Evolutionary conservation across 1,140 invertebrate species (phyloP).

Genomic region (Sweltsa coloradensis): DNA sequence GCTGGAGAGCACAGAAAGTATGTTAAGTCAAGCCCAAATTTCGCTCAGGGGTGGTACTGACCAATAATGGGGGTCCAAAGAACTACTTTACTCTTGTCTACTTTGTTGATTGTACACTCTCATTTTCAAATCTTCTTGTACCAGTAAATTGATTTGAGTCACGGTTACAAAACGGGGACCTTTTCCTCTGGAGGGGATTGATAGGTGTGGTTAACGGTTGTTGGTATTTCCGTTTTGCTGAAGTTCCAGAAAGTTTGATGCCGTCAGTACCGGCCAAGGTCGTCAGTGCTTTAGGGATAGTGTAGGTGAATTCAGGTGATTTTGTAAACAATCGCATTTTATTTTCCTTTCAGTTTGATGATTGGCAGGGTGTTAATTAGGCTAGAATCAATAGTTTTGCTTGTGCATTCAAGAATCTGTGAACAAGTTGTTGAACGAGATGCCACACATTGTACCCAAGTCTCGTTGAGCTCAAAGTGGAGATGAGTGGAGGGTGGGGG

Average conservation of each 20-base stretch:
- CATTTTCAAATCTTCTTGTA: background rate
- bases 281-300: too few relatives aligned
- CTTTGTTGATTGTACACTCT: background rate
- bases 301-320: too few relatives aligned
- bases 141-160: background rate
- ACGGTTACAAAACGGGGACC: background rate
- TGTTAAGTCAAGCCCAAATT: slow-evolving; percentile 4
- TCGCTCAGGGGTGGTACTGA: background rate
- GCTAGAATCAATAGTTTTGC: background rate
- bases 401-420: background rate
- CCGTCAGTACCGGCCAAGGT: too few relatives aligned
- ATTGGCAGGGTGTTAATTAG: too few relatives aligned
- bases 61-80: background rate
- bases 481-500: background rate
- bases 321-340: too few relatives aligned
- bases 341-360: too few relatives aligned
- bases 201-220: too few relatives aligned
- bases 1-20: too few relatives aligned
- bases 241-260: too few relatives aligned
- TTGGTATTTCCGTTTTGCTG: too few relatives aligned
- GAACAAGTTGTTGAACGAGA: background rate
- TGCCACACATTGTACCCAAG: background rate
- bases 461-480: background rate
- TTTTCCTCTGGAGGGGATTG: too few relatives aligned
- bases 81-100: background rate